These are phyloP conservation scores for Tachysurus fulvidraco DNA, from an alignment of 2,113 vertebrate species.

Conservation along the genomic window DNA sequence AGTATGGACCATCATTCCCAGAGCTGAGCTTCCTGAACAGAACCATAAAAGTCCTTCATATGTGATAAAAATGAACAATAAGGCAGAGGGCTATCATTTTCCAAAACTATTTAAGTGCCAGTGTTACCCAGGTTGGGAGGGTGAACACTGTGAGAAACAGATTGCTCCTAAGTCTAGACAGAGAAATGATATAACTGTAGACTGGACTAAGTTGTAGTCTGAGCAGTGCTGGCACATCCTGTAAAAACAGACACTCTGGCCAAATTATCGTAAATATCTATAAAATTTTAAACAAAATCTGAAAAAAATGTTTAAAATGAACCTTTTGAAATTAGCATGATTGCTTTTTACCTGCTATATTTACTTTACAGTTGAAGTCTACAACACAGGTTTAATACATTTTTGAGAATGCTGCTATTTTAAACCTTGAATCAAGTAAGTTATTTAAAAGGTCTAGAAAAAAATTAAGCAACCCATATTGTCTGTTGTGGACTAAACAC, in stretches of 20 bases:
- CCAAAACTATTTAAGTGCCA: conserved; percentile 66
- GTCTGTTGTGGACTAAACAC: not conserved
- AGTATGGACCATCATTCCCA: conserved; percentile 59
- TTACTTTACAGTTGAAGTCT: not conserved
- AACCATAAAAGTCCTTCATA: conserved; percentile 6
- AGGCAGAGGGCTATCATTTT: conserved; percentile 25
- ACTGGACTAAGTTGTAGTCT: not conserved
- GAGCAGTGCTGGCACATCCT: not conserved
- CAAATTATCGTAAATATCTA: not conserved
- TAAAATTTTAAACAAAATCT: not conserved
- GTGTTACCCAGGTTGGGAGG: conserved; percentile 72
- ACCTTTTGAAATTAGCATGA: not conserved
- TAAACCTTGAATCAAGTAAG: not conserved
- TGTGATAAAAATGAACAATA: conserved; percentile 48
- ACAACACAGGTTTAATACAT: not conserved
- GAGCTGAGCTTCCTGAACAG: not conserved
- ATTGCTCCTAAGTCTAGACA: not conserved
- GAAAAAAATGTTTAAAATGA: not conserved
- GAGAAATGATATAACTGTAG: not conserved
- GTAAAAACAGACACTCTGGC: not conserved
- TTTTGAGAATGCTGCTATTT: not conserved
- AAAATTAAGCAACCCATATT: not conserved
- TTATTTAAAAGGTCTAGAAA: not conserved
- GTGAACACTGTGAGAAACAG: conserved; percentile 60
- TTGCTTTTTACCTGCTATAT: not conserved